Conservation (phyloP, 1,140 invertebrate species). For the Caenorhabditis remanei region DNA sequence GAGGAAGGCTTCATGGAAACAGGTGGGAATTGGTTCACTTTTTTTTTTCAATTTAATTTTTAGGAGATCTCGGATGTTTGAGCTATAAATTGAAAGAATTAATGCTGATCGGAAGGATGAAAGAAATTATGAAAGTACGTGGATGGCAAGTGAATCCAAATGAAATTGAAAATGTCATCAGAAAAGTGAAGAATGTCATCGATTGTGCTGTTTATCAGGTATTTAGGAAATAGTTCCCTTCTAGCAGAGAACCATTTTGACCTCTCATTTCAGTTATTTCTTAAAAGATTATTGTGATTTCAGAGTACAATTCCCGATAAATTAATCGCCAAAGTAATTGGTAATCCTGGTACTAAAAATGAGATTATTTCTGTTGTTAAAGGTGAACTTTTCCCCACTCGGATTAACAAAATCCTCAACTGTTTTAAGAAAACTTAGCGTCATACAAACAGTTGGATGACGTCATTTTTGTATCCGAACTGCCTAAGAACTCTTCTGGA, state of each 20-base stretch:
- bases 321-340: conserved; percentile 30
- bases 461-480: conserved; percentile 9
- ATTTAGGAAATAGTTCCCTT: too few species aligned
- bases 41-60: background rate
- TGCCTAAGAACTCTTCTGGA: conserved; percentile 45
- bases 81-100: conserved; percentile 5
- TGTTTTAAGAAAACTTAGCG: conserved; percentile 19
- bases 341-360: background rate
- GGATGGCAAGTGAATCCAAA: conserved; percentile 60
- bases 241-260: too few species aligned
- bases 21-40: background rate
- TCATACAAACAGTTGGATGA: conserved; percentile 46
- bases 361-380: conserved; percentile 35
- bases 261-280: background rate
- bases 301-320: background rate
- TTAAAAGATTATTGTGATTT: background rate
- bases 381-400: background rate
- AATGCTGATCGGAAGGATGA: conserved; percentile 39
- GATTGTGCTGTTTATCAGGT: conserved; percentile 57
- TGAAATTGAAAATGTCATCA: conserved; percentile 52
- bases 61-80: conserved; percentile 11
- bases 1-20: conserved; percentile 36
- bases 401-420: too few species aligned
- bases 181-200: conserved; percentile 5
- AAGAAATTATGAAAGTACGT: conserved; percentile 57